Evolutionary conservation across 2,113 vertebrate species (phyloP).

Genomic region (Oryzias melastigma): DNA sequence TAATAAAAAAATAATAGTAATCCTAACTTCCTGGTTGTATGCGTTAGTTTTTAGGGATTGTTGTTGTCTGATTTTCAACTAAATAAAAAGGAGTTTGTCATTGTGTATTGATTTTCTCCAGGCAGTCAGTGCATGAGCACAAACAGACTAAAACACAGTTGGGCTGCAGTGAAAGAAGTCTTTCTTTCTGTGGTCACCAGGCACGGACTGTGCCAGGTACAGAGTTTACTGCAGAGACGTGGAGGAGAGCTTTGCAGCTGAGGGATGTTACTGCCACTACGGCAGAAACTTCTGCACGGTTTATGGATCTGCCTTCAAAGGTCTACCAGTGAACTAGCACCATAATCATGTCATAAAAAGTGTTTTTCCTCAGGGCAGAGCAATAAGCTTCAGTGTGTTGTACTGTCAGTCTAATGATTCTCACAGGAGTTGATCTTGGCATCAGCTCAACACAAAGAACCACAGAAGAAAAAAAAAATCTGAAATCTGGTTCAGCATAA

Average conservation of each 20-base stretch:
- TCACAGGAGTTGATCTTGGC: conserved; percentile 42
- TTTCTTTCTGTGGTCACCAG: conserved; percentile 57
- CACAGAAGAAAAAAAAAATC: neutral
- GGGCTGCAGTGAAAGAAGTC: conserved; percentile 39
- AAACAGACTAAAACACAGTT: conserved; percentile 36
- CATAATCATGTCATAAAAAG: neutral
- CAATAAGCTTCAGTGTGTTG: conserved; percentile 51
- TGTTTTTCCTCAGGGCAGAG: conserved; percentile 47
- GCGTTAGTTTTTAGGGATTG: conserved; percentile 10
- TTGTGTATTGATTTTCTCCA: conserved; percentile 28
- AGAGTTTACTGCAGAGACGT: conserved; percentile 48
- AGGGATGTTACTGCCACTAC: conserved; percentile 29
- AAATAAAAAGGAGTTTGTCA: conserved; percentile 30
- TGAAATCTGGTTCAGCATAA: too few species aligned
- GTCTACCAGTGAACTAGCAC: conserved; percentile 20
- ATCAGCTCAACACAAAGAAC: conserved; percentile 26
- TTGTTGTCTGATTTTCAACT: neutral
- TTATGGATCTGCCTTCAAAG: conserved; percentile 23
- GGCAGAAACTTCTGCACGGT: conserved; percentile 23
- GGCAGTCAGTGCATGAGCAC: conserved; percentile 27
- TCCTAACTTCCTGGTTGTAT: too few species aligned
- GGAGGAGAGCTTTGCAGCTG: conserved; percentile 33
- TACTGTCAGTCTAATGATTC: conserved; percentile 50
- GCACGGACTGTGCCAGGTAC: conserved; percentile 56
- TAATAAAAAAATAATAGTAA: too few species aligned